Evolutionary conservation across 2,888 invertebrate genomes (phyloP).

Genomic region (Argynnis bischoffii): DNA sequence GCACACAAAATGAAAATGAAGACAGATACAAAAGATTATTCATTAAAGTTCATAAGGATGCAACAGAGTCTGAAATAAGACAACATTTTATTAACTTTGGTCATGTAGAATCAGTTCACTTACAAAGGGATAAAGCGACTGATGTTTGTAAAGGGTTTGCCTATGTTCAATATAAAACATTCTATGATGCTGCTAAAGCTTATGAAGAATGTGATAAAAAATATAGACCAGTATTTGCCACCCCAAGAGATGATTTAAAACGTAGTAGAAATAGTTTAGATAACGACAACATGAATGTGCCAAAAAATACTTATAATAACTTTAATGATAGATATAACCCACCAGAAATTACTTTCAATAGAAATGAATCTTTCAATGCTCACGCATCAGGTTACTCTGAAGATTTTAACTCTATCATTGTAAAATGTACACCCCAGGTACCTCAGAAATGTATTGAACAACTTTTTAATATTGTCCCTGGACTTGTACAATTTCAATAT

Average conservation of each 20-base stretch:
- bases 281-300: conserved; percentile 31
- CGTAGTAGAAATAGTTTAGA: conserved; percentile 61
- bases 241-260: conserved; percentile 85
- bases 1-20: conserved; percentile 59
- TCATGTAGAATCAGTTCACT: conserved; percentile 86
- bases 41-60: conserved; percentile 91
- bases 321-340: conserved; percentile 41
- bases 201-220: conserved; percentile 93
- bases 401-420: conserved; percentile 85
- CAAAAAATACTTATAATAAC: conserved; percentile 42
- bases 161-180: conserved; percentile 91
- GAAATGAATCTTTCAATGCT: conserved; percentile 45
- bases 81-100: conserved; percentile 95
- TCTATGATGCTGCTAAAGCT: conserved; percentile 92
- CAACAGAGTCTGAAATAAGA: conserved; percentile 88
- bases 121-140: conserved; percentile 90
- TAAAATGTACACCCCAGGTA: conserved; percentile 86
- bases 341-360: conserved; percentile 41
- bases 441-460: conserved; percentile 91
- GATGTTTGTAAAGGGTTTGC: conserved; percentile 94
- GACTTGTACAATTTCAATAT: conserved; percentile 69
- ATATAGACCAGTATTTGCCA: conserved; percentile 95
- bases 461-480: conserved; percentile 93
- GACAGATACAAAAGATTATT: conserved; percentile 86
- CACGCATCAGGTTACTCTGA: conserved; percentile 51